phyloP scores from a whole-genome alignment of 1,140 invertebrate genomes.

The Achroia grisella region DNA sequence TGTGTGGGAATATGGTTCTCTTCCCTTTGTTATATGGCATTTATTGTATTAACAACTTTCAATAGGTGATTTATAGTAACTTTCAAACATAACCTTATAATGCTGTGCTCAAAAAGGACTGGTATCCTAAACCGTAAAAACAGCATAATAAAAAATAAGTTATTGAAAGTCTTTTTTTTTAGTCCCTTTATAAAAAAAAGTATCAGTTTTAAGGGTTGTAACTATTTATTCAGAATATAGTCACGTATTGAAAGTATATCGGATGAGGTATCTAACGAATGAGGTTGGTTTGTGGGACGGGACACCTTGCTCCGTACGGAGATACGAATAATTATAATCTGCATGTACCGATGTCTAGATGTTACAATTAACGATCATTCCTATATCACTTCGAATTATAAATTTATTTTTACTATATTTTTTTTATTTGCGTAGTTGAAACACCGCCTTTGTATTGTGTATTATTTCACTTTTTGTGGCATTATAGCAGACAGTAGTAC shows the following conservation, averaged over 20 bases:
- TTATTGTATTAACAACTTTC: slow-evolving; percentile 20
- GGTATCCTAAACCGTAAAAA: too few relatives aligned
- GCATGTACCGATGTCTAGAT: slow-evolving; percentile 40
- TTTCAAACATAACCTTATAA: too few relatives aligned
- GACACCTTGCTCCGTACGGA: slow-evolving; percentile 23
- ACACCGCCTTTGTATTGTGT: slow-evolving; percentile 17
- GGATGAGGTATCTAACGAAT: slow-evolving; percentile 39
- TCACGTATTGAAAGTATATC: slow-evolving; percentile 16
- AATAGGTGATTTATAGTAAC: too few relatives aligned
- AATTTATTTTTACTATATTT: slow-evolving; percentile 24
- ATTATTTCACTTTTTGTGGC: too few relatives aligned
- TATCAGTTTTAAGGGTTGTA: too few relatives aligned
- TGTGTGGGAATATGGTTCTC: slow-evolving; percentile 26
- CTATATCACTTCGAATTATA: slow-evolving; percentile 53
- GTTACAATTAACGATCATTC: slow-evolving; percentile 42
- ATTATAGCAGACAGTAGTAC: slow-evolving; percentile 9
- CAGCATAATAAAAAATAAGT: too few relatives aligned
- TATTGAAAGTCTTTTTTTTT: too few relatives aligned
- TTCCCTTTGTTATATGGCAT: slow-evolving; percentile 32
- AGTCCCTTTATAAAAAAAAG: too few relatives aligned
- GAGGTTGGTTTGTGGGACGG: slow-evolving; percentile 37
- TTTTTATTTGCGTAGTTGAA: slow-evolving; percentile 15
- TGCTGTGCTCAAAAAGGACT: too few relatives aligned
- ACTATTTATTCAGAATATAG: too few relatives aligned
- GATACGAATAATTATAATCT: slow-evolving; percentile 21